Evolutionary conservation across 2,888 invertebrate genomes (phyloP).

Genomic region (Cantharis lateralis): DNA sequence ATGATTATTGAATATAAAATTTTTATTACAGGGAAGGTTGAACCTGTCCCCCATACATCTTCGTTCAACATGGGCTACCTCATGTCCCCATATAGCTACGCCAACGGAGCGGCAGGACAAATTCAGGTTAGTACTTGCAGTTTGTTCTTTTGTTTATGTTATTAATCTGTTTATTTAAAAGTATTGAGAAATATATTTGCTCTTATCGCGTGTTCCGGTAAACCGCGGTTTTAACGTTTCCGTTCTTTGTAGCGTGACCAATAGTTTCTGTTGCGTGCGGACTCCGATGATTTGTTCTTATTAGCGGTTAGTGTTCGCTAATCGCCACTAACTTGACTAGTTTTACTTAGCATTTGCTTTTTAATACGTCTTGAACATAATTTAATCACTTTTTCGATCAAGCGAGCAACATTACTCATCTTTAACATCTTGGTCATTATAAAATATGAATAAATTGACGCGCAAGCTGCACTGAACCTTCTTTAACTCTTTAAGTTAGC

Average conservation of each 20-base stretch:
- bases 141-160: neutral
- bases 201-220: conserved; percentile 32
- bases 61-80: conserved; percentile 92
- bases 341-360: conserved; percentile 11
- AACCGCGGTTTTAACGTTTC: conserved; percentile 30
- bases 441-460: neutral
- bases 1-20: neutral
- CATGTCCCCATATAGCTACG: conserved; percentile 87
- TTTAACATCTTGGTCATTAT: neutral
- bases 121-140: conserved; percentile 75
- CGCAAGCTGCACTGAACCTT: neutral
- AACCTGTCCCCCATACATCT: conserved; percentile 77
- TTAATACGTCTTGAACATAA: neutral
- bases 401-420: neutral
- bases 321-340: conserved; percentile 27
- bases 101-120: conserved; percentile 84
- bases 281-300: conserved; percentile 24
- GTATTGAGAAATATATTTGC: conserved; percentile 16
- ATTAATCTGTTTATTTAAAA: conserved; percentile 21
- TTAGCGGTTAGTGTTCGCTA: conserved; percentile 26
- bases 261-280: conserved; percentile 26
- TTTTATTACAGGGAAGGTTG: conserved; percentile 73
- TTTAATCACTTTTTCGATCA: neutral
- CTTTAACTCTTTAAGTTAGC: neutral
- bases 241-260: conserved; percentile 27